Evolutionary conservation across 2,113 vertebrate genomes (phyloP).

Genomic region (Trachemys scripta): DNA sequence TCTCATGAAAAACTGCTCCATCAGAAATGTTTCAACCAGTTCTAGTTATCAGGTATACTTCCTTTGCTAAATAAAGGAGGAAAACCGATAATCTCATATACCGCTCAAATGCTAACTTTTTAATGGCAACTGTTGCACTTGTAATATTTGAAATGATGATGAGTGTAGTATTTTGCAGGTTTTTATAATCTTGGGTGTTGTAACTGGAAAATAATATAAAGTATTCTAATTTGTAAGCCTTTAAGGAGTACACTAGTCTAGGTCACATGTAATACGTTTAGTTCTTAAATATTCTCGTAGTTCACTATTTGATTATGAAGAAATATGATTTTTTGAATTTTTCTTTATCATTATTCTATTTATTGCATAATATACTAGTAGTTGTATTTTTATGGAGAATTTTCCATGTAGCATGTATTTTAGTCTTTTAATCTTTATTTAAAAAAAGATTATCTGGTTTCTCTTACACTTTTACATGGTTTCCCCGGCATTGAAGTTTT

Average conservation of each 20-base stretch:
- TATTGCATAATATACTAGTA: neutral
- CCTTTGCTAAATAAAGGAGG: neutral
- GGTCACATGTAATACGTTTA: neutral
- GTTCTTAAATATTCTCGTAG: neutral
- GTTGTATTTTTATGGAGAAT: neutral
- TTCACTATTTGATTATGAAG: neutral
- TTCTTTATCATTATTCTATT: neutral
- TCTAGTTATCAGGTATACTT: no score
- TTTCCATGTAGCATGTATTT: fast-evolving
- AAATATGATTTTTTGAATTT: neutral
- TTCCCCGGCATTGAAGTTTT: no score
- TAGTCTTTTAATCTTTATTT: neutral
- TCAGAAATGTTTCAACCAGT: neutral
- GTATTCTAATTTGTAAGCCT: neutral
- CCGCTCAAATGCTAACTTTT: neutral
- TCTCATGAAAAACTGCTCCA: neutral
- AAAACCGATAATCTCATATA: neutral
- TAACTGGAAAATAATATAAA: neutral
- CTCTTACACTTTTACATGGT: no score
- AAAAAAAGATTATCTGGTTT: neutral
- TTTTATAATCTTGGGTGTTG: neutral
- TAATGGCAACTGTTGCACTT: neutral
- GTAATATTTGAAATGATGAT: neutral
- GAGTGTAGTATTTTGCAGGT: neutral
- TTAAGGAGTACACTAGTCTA: neutral